A percentile compares a stretch with the other conserved stretches of the same genome.
phyloP scores from a whole-genome alignment of 2,888 invertebrate genomes.

The Agrochola circellaris region DNA sequence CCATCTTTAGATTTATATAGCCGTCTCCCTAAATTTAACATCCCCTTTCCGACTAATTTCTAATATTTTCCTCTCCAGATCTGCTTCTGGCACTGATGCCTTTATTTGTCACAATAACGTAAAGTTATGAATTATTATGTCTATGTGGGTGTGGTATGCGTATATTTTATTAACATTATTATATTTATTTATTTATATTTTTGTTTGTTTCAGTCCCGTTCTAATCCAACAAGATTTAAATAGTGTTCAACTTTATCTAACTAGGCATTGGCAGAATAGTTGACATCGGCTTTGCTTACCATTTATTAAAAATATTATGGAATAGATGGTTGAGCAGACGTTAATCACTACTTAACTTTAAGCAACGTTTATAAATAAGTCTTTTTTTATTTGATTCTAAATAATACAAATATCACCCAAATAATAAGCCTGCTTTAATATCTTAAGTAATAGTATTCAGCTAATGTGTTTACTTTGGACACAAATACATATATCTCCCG shows the following conservation, averaged over 20 bases:
- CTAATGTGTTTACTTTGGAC: conserved; percentile 11
- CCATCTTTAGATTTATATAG: not conserved
- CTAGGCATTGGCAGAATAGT: too few relatives aligned
- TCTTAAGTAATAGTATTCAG: not conserved
- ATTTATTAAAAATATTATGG: too few relatives aligned
- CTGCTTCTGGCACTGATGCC: not conserved
- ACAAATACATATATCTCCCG: not conserved
- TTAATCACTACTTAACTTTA: not conserved
- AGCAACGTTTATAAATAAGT: too few relatives aligned
- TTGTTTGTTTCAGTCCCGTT: too few relatives aligned
- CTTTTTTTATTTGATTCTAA: not conserved
- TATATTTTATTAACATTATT: too few relatives aligned
- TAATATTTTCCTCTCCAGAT: not conserved
- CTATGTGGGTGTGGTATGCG: too few relatives aligned
- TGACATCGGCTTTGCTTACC: too few relatives aligned
- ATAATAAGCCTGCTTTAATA: not conserved
- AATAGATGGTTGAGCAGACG: not conserved
- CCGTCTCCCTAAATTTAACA: not conserved
- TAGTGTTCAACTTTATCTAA: too few relatives aligned
- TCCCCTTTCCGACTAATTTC: not conserved
- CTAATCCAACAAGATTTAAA: too few relatives aligned
- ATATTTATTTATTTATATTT: too few relatives aligned
- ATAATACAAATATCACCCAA: not conserved
- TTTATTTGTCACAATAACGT: not conserved
- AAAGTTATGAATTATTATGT: too few relatives aligned